phyloP scores from a whole-genome alignment of 2,113 vertebrate genomes.

The Thymallus thymallus region DNA sequence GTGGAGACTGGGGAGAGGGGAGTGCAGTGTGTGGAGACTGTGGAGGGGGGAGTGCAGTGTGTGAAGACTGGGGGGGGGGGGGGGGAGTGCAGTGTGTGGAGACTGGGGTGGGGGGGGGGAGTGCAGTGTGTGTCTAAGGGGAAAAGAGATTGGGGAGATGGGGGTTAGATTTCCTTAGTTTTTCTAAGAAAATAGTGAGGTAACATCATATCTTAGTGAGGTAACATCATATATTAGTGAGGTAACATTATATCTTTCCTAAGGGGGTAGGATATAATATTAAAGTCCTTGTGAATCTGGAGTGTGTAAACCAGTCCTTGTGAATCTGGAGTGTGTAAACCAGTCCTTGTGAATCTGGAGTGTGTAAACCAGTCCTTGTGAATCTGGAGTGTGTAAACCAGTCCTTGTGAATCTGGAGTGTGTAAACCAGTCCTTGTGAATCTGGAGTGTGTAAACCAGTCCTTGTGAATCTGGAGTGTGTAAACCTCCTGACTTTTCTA shows the following conservation, averaged over 20 bases:
- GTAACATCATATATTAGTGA: slow-evolving; percentile 27
- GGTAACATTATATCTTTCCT: slow-evolving; percentile 28
- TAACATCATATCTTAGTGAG: slow-evolving; percentile 28
- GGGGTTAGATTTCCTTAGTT: slow-evolving; percentile 46
- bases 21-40: too few species aligned
- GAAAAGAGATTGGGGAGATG: too few species aligned
- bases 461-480: not conserved
- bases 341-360: not conserved
- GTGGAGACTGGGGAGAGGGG: slow-evolving; percentile 26
- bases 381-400: not conserved
- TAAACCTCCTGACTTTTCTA: not conserved
- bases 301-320: not conserved
- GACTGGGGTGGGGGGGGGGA: slow-evolving; percentile 25
- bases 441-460: too few species aligned
- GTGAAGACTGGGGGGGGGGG: too few species aligned
- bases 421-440: not conserved
- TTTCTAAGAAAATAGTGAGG: slow-evolving; percentile 20
- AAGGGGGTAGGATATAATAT: slow-evolving; percentile 30
- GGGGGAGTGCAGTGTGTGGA: too few species aligned
- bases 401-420: not conserved
- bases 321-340: not conserved
- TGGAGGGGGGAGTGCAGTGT: slow-evolving; percentile 8
- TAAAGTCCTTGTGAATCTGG: not conserved
- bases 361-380: not conserved
- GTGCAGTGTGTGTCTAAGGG: too few species aligned